Evolutionary conservation across 2,113 vertebrate genomes (phyloP).

Genomic region (Poecile atricapillus): DNA sequence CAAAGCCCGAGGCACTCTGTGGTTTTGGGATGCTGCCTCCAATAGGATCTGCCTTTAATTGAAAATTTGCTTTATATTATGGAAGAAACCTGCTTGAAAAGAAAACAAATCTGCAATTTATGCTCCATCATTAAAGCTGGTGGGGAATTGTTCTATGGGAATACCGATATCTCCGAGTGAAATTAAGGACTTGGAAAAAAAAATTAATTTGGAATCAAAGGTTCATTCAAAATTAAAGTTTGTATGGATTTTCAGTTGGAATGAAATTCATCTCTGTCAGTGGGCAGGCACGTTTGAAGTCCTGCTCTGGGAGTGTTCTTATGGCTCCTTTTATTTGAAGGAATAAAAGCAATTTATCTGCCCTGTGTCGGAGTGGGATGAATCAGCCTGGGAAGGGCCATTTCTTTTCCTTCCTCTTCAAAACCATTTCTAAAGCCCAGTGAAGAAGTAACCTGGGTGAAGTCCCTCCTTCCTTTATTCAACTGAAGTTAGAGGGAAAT

Average conservation of each 20-base stretch:
- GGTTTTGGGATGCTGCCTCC: neutral
- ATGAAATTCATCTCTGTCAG: neutral
- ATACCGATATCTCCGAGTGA: accelerated
- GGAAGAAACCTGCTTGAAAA: neutral
- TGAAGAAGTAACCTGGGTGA: neutral
- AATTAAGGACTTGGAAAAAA: neutral
- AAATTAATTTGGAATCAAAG: neutral
- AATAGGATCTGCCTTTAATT: neutral
- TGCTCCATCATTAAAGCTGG: neutral
- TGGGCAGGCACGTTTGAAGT: neutral
- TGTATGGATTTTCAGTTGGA: neutral
- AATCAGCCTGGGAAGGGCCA: neutral
- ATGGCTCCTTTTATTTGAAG: neutral
- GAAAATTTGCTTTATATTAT: neutral
- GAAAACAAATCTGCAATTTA: neutral
- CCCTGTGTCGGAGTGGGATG: neutral
- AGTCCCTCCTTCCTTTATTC: neutral
- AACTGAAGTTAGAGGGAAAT: neutral
- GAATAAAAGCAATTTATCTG: constrained; percentile 28
- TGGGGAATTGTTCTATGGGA: neutral
- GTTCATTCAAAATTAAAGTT: neutral
- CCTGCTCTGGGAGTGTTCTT: neutral
- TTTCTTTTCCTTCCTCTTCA: neutral
- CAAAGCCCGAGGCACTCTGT: neutral
- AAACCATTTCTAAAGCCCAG: neutral